A percentile compares a stretch with the other conserved stretches of the same genome.
Evolutionary conservation across 1,140 invertebrate species (phyloP).

Genomic region (Argopecten irradians): DNA sequence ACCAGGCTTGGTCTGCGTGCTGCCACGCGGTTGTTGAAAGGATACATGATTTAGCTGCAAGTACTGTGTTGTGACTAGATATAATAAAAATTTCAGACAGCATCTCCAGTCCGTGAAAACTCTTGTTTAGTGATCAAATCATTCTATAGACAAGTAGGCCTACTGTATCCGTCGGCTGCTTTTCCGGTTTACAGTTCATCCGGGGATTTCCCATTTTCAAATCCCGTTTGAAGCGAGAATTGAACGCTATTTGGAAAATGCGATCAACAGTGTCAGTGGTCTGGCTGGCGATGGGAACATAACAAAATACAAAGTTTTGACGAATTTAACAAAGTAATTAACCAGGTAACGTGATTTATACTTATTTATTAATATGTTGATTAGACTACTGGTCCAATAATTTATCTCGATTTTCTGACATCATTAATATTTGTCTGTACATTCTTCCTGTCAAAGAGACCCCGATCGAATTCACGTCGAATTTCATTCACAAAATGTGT

Average conservation of each 20-base stretch:
- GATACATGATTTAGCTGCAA: slow-evolving; percentile 67
- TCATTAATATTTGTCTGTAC: neutral
- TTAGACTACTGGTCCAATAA: neutral
- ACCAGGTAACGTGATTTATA: neutral
- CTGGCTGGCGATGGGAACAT: neutral
- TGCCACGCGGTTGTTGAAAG: slow-evolving; percentile 30
- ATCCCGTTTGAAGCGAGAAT: neutral
- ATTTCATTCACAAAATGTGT: slow-evolving; percentile 12
- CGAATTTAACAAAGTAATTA: neutral
- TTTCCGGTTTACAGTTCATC: neutral
- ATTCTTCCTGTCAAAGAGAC: slow-evolving; percentile 5
- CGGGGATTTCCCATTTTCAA: slow-evolving; percentile 15
- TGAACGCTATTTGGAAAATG: neutral
- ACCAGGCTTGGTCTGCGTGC: neutral
- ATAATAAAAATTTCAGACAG: slow-evolving; percentile 62
- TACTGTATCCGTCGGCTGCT: neutral
- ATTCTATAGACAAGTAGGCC: neutral
- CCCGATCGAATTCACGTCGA: neutral
- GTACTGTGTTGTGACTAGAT: slow-evolving; percentile 41
- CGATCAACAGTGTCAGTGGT: neutral
- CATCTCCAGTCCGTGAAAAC: slow-evolving; percentile 28
- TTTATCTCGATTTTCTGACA: neutral
- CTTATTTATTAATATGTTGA: neutral
- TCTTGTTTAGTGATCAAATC: slow-evolving; percentile 18
- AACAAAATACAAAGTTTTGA: slow-evolving; percentile 2